Base-by-base conservation (phyloP, 2,797 vertebrate species). In the Channa striata region DNA sequence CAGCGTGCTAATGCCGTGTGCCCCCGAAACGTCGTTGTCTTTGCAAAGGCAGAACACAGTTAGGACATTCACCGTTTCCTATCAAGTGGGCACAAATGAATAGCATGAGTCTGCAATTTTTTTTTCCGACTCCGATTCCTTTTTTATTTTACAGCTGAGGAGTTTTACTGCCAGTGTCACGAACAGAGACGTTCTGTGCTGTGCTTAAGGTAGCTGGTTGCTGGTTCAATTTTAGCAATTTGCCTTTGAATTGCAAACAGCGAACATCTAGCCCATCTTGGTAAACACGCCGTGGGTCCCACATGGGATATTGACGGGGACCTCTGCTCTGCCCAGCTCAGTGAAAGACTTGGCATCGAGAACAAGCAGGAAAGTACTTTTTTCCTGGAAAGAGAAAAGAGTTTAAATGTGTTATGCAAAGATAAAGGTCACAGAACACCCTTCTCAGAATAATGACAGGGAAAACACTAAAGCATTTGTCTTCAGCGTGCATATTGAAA, bases 321-420 rank as follows among this genome's bases (percentile, higher is more conserved):
- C 96, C 68, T 97, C 96, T 0, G 96, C 96, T 85, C 96, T 88
- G n/a, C 95, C 96, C 84, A 98, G 43, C 66, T 98, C 97, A 16
- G 56, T 91, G 89, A 98, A 98, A 72, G 93, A 96, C 91, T 95
- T 95, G 57, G 96, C 97, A 82, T 99, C 95, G 90, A 99, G 88
- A 42, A 97, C 77, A 0, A 98, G 93, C 12, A 99, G 93, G 88
- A 98, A 98, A 72, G 93, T 95, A 60, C 89, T 96, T 88, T 87
- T 95, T 60, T 95, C 93, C 97, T 99, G 90, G 62, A 92, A 90
- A 76, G 49, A 73, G 36, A 74, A 74, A 77, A 14, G 8, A 64
- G 34, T 64, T 49, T 42, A 47, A 52, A 68, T 64, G 17, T 50
- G 44, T 75, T 59, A 42, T 49, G 46, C 44, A 20, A 59, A 30